Base-by-base conservation (phyloP, 2,888 invertebrate genomes). In the Oscheius sp. region DNA sequence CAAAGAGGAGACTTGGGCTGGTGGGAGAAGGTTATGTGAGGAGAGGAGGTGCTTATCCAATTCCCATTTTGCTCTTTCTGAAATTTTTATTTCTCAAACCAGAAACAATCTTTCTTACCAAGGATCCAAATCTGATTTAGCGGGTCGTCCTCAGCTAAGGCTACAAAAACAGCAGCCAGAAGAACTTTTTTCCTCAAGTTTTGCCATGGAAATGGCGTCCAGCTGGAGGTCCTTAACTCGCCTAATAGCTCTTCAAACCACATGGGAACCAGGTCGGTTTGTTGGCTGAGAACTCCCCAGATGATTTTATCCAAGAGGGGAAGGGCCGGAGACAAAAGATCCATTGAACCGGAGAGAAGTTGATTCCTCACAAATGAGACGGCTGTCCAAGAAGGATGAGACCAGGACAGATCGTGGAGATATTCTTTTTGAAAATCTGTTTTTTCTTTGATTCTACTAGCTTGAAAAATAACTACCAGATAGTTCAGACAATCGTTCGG, bases 31-130 rank as follows among this genome's bases (percentile, higher is more conserved):
- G 6, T 45, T 29, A 29, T 61, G 61, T n/a, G 27, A 27, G 25
- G 23, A 12, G 6, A 61, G 42, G 1, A 61, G n/a, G 20, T 61
- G 42, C 20, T 29, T 42, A 27, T 61, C 61, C 45, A 61, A 17
- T n/a, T 61, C 61, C 61, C 61, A 61, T 61, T 61, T 61, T 3
- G 61, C 29, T 42, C 29, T 45, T 27, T 61, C 61, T 55, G n/a
- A n/a, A 55, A 33, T 2, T 10, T 33, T 33, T 34, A 34, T 33
- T 34, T 34, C 17, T 55, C 8, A 55, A n/a, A n/a, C n/a, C n/a
- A n/a, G n/a, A 15, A 20, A 23, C 33, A 23, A 20, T 23, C 15
- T 17, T 50, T 50, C 2, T 17, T 33, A 55, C 55, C 55, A 2
- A 61, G 31, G 8, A 61, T 61, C 45, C 61, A 29, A n/a, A 61